These are phyloP conservation scores for Drosophila meridionalis DNA, from an alignment of 2,888 invertebrate species.

Conservation along the genomic window DNA sequence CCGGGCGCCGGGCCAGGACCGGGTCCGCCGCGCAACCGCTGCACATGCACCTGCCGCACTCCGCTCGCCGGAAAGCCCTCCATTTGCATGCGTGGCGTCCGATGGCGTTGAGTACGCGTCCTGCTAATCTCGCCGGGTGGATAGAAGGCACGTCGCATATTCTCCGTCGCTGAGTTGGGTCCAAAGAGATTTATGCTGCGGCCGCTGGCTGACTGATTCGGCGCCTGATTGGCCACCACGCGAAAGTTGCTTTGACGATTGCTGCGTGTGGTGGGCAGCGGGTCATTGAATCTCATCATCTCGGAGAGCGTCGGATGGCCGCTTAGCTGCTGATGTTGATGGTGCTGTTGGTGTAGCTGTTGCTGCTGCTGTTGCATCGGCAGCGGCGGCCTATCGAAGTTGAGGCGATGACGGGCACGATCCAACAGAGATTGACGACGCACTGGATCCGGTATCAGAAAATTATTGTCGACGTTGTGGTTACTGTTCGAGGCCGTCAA, in stretches of 20 bases:
- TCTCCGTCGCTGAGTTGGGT: constrained; percentile 3
- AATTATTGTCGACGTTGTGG: constrained; percentile 18
- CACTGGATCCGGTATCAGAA: constrained; percentile 19
- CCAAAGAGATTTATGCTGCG: constrained; percentile 47
- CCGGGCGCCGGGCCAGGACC: constrained; percentile 8
- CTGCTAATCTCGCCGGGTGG: constrained; percentile 11
- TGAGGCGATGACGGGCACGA: constrained; percentile 34
- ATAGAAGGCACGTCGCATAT: constrained; percentile 33
- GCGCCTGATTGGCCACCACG: constrained; percentile 17
- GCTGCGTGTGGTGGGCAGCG: constrained; percentile 34
- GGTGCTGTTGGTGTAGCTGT: constrained; percentile 5
- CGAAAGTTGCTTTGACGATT: constrained; percentile 27
- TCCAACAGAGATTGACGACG: constrained; percentile 41
- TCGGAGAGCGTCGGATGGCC: constrained; percentile 26
- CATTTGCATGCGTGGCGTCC: constrained; percentile 20
- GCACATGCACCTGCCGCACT: constrained; percentile 28
- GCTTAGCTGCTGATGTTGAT: neutral
- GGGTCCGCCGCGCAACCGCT: constrained; percentile 34
- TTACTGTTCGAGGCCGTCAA: constrained; percentile 15
- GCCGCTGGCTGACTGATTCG: constrained; percentile 16
- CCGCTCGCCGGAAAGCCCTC: constrained; percentile 20
- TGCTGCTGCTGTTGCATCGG: constrained; percentile 20
- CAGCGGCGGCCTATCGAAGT: constrained; percentile 20
- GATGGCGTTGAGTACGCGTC: constrained; percentile 26
- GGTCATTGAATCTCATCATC: constrained; percentile 39